Conservation (phyloP, 2,113 vertebrate species). For the Stictonetta naevosa region DNA sequence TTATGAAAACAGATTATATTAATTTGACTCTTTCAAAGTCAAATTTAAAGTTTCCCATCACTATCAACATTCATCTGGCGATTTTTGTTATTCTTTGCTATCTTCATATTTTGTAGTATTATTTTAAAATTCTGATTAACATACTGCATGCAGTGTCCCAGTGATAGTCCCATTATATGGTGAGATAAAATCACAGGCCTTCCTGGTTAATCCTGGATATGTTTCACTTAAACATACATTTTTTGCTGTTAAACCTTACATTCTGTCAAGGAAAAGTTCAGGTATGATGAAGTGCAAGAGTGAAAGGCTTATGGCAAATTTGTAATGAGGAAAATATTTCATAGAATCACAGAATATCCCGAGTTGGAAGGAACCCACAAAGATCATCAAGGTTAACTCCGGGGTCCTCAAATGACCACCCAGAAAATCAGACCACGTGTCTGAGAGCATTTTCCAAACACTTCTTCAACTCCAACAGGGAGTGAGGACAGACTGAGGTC, state of each 20-base stretch:
- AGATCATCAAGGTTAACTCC: too few species aligned
- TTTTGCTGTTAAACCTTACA: not conserved
- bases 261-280: not conserved
- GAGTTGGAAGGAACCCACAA: too few species aligned
- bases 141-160: not conserved
- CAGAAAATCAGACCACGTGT: too few species aligned
- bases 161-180: not conserved
- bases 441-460: too few species aligned
- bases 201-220: not conserved
- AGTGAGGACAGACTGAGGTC: not conserved
- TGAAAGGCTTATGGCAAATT: not conserved
- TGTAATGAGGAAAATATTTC: not conserved
- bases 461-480: too few species aligned
- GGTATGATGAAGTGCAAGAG: not conserved
- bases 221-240: not conserved
- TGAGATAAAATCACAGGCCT: not conserved
- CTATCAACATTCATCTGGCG: not conserved
- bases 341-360: too few species aligned
- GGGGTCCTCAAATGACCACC: too few species aligned
- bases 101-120: not conserved
- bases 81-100: not conserved
- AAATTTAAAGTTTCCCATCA: not conserved
- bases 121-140: not conserved
- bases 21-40: not conserved
- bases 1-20: not conserved